Evolutionary conservation across 2,113 vertebrate species (phyloP).

Genomic region (Chascanopsetta lugubris): DNA sequence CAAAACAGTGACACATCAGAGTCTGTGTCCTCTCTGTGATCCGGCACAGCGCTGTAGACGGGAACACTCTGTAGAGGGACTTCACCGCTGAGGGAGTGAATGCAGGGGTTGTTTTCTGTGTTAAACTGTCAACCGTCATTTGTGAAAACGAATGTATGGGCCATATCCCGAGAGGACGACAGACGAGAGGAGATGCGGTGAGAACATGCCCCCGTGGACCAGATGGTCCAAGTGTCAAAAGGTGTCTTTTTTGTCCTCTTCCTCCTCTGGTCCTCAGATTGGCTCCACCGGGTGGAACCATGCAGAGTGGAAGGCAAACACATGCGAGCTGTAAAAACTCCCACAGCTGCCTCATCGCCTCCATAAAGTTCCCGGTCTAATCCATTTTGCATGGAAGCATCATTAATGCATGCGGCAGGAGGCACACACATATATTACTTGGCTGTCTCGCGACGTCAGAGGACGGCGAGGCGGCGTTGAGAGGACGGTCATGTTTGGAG

Average conservation of each 20-base stretch:
- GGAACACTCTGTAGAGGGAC: constrained; percentile 7
- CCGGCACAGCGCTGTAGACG: constrained; percentile 5
- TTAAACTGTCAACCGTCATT: neutral
- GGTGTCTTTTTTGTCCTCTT: constrained; percentile 17
- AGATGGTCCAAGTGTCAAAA: neutral
- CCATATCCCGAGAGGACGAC: neutral
- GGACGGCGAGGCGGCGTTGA: constrained; percentile 44
- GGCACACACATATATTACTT: constrained; percentile 59
- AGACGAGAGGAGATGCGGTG: neutral
- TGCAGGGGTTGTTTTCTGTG: neutral
- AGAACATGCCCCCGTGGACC: neutral
- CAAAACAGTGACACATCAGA: constrained; percentile 45
- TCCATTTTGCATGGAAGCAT: constrained; percentile 75
- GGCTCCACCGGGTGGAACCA: constrained; percentile 27
- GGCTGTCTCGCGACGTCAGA: constrained; percentile 40
- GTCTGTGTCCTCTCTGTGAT: constrained; percentile 29
- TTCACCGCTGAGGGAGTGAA: constrained; percentile 10
- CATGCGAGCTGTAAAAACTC: constrained; percentile 31
- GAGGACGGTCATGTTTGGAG: constrained; percentile 49
- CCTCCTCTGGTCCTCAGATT: neutral
- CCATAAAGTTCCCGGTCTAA: constrained; percentile 64
- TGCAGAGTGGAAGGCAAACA: constrained; percentile 17
- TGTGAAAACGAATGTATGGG: neutral
- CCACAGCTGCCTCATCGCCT: constrained; percentile 32
- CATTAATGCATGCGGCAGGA: constrained; percentile 69